Evolutionary conservation across 2,797 vertebrate genomes (phyloP).

Genomic region (Scleropages formosus): DNA sequence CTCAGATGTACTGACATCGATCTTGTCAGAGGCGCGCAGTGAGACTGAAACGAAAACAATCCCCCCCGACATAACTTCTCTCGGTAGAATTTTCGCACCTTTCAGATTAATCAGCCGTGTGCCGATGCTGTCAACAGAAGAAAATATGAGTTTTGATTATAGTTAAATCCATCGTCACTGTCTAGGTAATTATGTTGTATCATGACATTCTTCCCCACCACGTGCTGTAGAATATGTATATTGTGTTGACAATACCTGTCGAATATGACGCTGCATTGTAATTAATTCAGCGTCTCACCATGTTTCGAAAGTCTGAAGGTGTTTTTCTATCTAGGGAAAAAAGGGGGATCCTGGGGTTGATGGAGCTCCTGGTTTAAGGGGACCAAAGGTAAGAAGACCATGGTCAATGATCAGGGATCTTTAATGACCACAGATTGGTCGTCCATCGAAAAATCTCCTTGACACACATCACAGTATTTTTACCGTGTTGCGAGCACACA

Average conservation of each 20-base stretch:
- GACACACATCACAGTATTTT: conserved; percentile 11
- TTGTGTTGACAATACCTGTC: background rate
- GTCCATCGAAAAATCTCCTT: conserved; percentile 25
- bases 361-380: conserved; percentile 59
- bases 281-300: background rate
- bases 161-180: no score
- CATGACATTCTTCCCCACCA: background rate
- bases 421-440: no score
- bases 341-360: conserved; percentile 57
- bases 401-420: background rate
- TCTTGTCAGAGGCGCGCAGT: background rate
- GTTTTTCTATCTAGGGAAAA: conserved; percentile 56
- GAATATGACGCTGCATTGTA: background rate
- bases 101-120: no score
- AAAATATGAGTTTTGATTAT: background rate
- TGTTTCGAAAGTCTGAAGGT: background rate
- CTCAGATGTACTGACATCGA: background rate
- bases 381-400: conserved; percentile 56
- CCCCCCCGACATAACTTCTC: no score
- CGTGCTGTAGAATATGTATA: background rate
- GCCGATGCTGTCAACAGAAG: background rate
- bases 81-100: no score
- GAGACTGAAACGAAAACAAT: no score
- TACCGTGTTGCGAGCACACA: conserved; percentile 21
- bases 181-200: background rate